These are phyloP conservation scores for Drosophila sulfurigaster DNA, from an alignment of 1,140 invertebrate species.

Conservation along the genomic window DNA sequence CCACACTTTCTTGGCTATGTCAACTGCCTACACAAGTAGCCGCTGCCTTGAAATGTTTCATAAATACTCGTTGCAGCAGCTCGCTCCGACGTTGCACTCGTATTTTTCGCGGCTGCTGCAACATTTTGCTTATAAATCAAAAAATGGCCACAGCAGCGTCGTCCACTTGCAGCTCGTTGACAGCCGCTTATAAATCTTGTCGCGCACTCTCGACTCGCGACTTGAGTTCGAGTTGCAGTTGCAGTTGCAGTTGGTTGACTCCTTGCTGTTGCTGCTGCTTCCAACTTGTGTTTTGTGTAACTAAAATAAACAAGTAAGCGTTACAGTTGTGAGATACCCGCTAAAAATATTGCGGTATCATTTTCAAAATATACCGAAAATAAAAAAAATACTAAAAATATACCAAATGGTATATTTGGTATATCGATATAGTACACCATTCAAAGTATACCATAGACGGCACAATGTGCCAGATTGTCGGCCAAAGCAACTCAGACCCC, in stretches of 20 bases:
- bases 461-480: too few relatives aligned
- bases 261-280: conserved; percentile 30
- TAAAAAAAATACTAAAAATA: too few relatives aligned
- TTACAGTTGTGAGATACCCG: too few relatives aligned
- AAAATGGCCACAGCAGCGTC: conserved; percentile 72
- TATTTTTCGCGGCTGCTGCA: conserved; percentile 59
- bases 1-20: conserved; percentile 54
- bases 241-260: conserved; percentile 6
- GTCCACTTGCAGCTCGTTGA: conserved; percentile 66
- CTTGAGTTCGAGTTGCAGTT: too few relatives aligned
- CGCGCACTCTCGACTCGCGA: conserved; percentile 54
- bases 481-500: too few relatives aligned
- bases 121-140: conserved; percentile 83
- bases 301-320: too few relatives aligned
- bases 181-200: conserved; percentile 83
- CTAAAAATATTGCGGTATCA: too few relatives aligned
- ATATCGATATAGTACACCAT: too few relatives aligned
- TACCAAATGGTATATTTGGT: too few relatives aligned
- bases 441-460: too few relatives aligned
- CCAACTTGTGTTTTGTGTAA: conserved; percentile 73
- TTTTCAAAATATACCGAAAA: too few relatives aligned
- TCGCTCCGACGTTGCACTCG: background rate
- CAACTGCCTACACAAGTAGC: conserved; percentile 77
- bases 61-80: conserved; percentile 62
- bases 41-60: conserved; percentile 78